Evolutionary conservation across 2,797 vertebrate species (phyloP), one percentile per base, ranked within the genome.

Genomic region (Crax fasciolata): DNA sequence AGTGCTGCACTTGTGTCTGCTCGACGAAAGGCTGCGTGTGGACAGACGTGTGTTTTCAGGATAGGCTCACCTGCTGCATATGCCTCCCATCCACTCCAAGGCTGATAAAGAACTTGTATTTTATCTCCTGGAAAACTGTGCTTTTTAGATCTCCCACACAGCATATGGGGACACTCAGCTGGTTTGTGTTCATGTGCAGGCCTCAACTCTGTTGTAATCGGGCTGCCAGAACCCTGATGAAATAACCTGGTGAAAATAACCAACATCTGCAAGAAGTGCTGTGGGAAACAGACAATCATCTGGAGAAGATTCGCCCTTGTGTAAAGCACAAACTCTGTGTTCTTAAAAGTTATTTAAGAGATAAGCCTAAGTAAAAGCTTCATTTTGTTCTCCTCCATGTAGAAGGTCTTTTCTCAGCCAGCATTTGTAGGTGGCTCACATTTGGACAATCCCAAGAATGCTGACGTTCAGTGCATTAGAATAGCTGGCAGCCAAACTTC

Each of bases 41-140:
- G 57, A 59, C 4, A 68, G 39, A 81, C 38, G 9, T 67, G 24
- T 83, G 20, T 82, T 39, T 66, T 6, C 67, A 82, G 28, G 25
- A 43, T 3, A 72, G 1, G 1, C 58, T 79, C 55, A 49, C 51
- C 63, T 62, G 28, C 41, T 90, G 58, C 14, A 55, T 2, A 13
- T 13, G 38, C 17, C 24, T 87, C 28, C 77, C 14, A 41, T 38
- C 41, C 48, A 52, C 46, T 68, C 65, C 59, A 70, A 48, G 9
- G 43, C 20, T 39, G 76, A 1, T 1, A 30, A 48, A 25, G 44
- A 79, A n/a, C 35, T 70, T 1, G 0, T 17, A 30, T 72, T 49
- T 75, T 27, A 35, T 13, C n/a, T 87, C 52, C 43, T 28, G 46
- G 55, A 78, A 89, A 90, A 77, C 0, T 0, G 6, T 48, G 43